Conservation (phyloP, 1,140 invertebrate genomes). For the Drosophila simulans region DNA sequence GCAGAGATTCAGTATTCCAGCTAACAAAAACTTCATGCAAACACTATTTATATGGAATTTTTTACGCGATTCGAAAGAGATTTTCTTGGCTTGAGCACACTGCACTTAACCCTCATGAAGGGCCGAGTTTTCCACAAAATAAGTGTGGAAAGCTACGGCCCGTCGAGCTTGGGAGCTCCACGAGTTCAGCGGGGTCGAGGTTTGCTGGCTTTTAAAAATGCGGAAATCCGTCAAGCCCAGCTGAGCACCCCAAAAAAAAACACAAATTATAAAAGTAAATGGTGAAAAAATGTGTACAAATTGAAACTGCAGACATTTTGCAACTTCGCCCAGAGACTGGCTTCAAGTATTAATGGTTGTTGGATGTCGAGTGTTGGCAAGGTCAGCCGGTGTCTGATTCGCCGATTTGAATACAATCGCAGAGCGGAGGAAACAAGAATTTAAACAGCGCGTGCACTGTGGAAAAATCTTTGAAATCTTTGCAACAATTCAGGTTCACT, state of each 20-base stretch:
- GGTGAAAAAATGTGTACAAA: conserved; percentile 52
- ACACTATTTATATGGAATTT: not conserved
- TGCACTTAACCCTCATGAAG: no score
- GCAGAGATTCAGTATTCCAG: conserved; percentile 17
- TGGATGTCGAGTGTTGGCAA: conserved; percentile 58
- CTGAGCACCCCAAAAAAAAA: conserved; percentile 36
- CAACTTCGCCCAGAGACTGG: conserved; percentile 23
- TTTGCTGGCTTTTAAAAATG: conserved; percentile 49
- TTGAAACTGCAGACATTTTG: conserved; percentile 50
- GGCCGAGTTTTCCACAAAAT: not conserved
- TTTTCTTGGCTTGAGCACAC: not conserved
- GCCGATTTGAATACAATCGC: conserved; percentile 77
- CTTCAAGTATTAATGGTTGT: conserved; percentile 38
- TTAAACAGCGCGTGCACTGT: conserved; percentile 38
- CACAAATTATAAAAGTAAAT: not conserved
- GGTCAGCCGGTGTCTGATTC: conserved; percentile 64
- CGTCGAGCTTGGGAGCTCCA: conserved; percentile 12
- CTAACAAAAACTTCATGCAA: not conserved
- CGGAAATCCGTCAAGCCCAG: conserved; percentile 76
- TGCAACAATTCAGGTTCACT: not conserved
- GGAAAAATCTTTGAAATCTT: conserved; percentile 4
- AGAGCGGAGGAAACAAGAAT: conserved; percentile 56
- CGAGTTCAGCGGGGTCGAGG: conserved; percentile 53
- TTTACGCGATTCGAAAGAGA: not conserved
- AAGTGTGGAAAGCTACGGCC: conserved; percentile 3